Conservation (phyloP, 2,888 invertebrate species). For the Meghimatium bilineatum region DNA sequence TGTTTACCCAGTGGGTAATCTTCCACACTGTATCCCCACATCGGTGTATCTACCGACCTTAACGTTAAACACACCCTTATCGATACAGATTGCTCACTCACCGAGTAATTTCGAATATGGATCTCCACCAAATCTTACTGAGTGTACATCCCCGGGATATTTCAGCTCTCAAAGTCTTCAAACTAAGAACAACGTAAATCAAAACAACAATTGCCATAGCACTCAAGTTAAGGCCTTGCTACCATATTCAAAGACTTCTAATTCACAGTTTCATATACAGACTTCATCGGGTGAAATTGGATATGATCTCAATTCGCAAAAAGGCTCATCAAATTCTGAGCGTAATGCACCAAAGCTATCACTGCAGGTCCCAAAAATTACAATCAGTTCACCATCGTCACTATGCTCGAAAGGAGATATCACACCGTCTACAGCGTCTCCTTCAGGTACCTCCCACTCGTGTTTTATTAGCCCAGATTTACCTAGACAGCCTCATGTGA, state of each 20-base stretch:
- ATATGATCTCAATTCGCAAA: background rate
- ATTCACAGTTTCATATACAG: background rate
- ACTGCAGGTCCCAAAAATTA: slow-evolving; percentile 24
- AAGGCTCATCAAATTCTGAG: background rate
- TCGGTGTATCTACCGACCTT: background rate
- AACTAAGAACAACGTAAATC: background rate
- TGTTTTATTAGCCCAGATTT: slow-evolving; percentile 37
- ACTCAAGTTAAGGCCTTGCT: background rate
- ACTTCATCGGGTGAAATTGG: background rate
- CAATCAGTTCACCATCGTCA: slow-evolving; percentile 31
- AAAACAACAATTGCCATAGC: background rate
- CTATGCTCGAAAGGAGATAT: background rate
- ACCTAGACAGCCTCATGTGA: slow-evolving; percentile 8
- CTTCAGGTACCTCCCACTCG: background rate
- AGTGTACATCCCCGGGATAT: slow-evolving; percentile 16
- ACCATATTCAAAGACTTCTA: background rate
- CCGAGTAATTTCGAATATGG: slow-evolving; percentile 33
- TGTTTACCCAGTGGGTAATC: background rate
- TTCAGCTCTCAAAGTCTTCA: background rate
- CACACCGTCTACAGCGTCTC: slow-evolving; percentile 1
- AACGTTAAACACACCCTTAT: slow-evolving; percentile 22
- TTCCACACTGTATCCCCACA: background rate
- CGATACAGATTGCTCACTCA: slow-evolving; percentile 33
- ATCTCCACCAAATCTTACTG: slow-evolving; percentile 27
- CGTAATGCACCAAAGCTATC: background rate